Evolutionary conservation across 2,113 vertebrate species (phyloP).

Genomic region (Nothoprocta pentlandii): DNA sequence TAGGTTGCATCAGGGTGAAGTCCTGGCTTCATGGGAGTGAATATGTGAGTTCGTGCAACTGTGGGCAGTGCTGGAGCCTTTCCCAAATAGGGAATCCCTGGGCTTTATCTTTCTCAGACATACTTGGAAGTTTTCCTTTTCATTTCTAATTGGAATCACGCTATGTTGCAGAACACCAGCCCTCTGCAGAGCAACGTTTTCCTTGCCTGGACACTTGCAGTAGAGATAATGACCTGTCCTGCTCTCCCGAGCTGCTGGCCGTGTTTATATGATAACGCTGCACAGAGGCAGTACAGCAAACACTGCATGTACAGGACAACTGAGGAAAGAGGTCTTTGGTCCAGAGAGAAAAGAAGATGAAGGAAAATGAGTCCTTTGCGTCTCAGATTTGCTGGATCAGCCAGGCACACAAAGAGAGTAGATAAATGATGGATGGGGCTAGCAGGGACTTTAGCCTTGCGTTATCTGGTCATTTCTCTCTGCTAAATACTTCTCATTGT

Average conservation of each 20-base stretch:
- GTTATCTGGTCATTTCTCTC: background rate
- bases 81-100: rapidly evolving
- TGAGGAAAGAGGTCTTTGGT: background rate
- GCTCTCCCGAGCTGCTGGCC: background rate
- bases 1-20: background rate
- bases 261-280: background rate
- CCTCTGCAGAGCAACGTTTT: background rate
- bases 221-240: background rate
- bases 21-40: background rate
- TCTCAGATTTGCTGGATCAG: background rate
- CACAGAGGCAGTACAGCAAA: rapidly evolving
- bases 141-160: background rate
- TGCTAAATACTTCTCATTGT: background rate
- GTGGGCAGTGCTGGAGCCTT: background rate
- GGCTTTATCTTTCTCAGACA: background rate
- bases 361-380: background rate
- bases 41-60: background rate
- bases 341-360: slow-evolving; percentile 25
- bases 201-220: background rate
- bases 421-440: slow-evolving; percentile 8
- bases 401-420: background rate
- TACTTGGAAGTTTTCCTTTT: background rate
- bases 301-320: rapidly evolving
- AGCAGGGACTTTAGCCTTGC: background rate
- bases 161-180: background rate